Base-by-base conservation (phyloP, 2,797 vertebrate genomes). In the Neosilurus mollespiculum region DNA sequence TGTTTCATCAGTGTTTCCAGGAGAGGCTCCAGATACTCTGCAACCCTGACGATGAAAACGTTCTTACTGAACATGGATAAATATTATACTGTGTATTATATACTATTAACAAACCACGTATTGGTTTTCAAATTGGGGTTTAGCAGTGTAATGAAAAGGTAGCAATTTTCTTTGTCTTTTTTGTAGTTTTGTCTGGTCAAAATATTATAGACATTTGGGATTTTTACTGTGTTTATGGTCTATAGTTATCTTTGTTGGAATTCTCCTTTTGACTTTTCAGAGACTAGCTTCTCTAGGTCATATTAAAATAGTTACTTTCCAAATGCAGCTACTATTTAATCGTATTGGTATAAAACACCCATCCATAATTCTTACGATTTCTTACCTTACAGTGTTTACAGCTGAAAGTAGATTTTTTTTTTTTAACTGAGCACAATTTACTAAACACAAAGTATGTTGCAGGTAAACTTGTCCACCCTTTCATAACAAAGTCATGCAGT, bases 401-500 rank as follows among this genome's bases (percentile, higher is more conserved):
- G 54, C 12, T 14, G 20, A 34, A 37, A 16, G 54, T 34, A 76
- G 12, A 30, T 53, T 78, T 24, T 4, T 56, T 73, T 4, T 56
- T 73, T 26, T 15, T 67, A 34, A 22, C 3, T 59, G 53, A 67
- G 7, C 18, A 26, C 2, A 11, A 12, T 54, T n/a, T 67, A 24
- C 24, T 53, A 80, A 26, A 69, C 56, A 9, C 9, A 59, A 58
- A 16, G 24, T 49, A 16, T 70, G 54, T 53, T 65, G n/a, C 65
- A 65, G 73, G 84, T 85, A 9, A 30, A 72, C 75, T 75, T 67
- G 83, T 80, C 22, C 15, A 18, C 0, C 26, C 30, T 87, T 83
- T 88, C 84, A 82, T 88, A 91, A 81, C 83, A 88, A 88, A 86
- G 88, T 85, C 84, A 84, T 84, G 86, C 88, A 83, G 88, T 78